phyloP scores from a whole-genome alignment of 2,888 invertebrate species.

The Ophioninae sp. region DNA sequence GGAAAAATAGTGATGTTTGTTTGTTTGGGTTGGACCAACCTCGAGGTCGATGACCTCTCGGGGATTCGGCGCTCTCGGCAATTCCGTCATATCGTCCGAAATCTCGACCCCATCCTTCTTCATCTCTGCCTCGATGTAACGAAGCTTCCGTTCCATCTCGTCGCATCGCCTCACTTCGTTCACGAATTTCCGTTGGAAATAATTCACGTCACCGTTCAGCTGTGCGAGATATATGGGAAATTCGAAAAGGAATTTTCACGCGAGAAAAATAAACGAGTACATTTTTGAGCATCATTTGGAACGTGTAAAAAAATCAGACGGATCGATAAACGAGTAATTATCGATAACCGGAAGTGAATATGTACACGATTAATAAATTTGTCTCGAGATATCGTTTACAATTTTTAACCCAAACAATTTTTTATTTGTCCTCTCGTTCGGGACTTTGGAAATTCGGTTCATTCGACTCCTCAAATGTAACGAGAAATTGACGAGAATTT shows the following conservation, averaged over 20 bases:
- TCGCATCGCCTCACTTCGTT: conserved; percentile 95
- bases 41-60: conserved; percentile 95
- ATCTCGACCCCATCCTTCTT: conserved; percentile 91
- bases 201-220: conserved; percentile 93
- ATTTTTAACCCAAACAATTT: not conserved
- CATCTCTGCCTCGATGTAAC: conserved; percentile 93
- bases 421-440: conserved; percentile 1
- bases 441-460: not conserved
- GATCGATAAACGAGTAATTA: conserved; percentile 34
- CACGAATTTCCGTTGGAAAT: conserved; percentile 95
- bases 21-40: conserved; percentile 80
- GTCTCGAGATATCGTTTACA: not conserved
- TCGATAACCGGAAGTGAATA: conserved; percentile 10
- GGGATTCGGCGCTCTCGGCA: conserved; percentile 88
- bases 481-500: not conserved
- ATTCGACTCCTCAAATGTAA: not conserved
- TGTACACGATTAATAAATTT: conserved; percentile 27
- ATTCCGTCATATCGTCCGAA: conserved; percentile 82
- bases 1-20: not conserved
- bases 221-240: conserved; percentile 76
- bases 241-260: conserved; percentile 1
- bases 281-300: conserved; percentile 16
- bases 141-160: conserved; percentile 94
- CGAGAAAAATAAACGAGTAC: conserved; percentile 26
- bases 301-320: conserved; percentile 34